Conservation (phyloP, 2,113 vertebrate genomes). For the Prochilodus magdalenae region DNA sequence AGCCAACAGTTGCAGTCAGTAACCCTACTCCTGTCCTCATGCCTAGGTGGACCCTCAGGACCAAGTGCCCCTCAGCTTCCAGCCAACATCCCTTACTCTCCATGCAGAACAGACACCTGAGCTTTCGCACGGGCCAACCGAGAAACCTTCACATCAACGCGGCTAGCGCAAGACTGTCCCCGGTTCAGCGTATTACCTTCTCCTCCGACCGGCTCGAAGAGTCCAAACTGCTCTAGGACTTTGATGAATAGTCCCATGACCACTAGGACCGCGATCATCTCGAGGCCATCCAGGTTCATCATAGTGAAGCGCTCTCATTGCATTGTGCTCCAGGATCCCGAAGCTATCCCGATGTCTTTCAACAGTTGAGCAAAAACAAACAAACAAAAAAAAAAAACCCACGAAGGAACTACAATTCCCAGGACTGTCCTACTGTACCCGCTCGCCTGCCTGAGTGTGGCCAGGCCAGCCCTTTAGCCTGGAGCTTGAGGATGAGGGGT, state of each 20-base stretch:
- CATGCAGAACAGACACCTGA: not conserved
- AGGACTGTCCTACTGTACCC: not conserved
- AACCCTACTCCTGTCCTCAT: constrained; percentile 61
- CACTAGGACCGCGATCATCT: constrained; percentile 96
- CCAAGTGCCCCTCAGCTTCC: constrained; percentile 31
- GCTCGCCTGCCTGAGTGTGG: not conserved
- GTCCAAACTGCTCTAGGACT: constrained; percentile 96
- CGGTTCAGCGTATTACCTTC: constrained; percentile 79
- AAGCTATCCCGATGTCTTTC: constrained; percentile 27
- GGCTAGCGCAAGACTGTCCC: constrained; percentile 11
- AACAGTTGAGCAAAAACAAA: constrained; percentile 3
- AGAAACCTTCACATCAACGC: not conserved
- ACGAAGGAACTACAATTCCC: not conserved
- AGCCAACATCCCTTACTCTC: not conserved
- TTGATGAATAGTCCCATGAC: constrained; percentile 96
- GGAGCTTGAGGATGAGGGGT: constrained; percentile 8
- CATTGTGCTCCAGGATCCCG: constrained; percentile 20
- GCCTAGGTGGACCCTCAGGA: constrained; percentile 55
- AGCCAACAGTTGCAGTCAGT: constrained; percentile 63
- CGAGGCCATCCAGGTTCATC: constrained; percentile 98
- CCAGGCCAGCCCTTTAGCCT: constrained; percentile 2
- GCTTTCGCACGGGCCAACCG: not conserved
- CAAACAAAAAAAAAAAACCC: too few relatives aligned
- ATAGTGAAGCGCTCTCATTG: constrained; percentile 70
- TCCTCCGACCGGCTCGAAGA: constrained; percentile 91